phyloP scores from a whole-genome alignment of 2,113 vertebrate genomes.

The Microtus ochrogaster region DNA sequence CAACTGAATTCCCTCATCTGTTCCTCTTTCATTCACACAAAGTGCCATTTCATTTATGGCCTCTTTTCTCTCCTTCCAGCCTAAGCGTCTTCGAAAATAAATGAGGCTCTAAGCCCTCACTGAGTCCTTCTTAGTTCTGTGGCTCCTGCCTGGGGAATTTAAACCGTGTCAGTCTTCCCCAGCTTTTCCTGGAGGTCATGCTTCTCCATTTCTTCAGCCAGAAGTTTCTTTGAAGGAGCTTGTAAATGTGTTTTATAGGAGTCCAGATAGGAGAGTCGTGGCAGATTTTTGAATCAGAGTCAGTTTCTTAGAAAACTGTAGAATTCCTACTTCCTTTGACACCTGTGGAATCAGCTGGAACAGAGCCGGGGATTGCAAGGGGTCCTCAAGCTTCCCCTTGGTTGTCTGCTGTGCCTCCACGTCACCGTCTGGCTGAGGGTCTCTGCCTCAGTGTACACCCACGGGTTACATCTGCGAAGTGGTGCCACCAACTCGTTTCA shows the following conservation, averaged over 20 bases:
- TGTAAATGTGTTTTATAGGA: background rate
- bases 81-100: constrained; percentile 78
- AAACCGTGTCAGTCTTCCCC: constrained; percentile 56
- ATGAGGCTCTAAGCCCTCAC: constrained; percentile 70
- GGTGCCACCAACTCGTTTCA: background rate
- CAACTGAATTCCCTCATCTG: constrained; percentile 73
- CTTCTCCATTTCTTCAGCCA: background rate
- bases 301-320: background rate
- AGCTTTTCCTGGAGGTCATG: background rate
- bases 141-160: constrained; percentile 55
- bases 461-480: background rate
- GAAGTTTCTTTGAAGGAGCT: background rate
- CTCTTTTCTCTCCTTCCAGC: constrained; percentile 70
- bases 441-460: background rate
- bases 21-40: constrained; percentile 76
- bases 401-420: background rate
- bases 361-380: background rate
- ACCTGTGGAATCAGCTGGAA: background rate
- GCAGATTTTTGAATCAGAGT: constrained; percentile 21
- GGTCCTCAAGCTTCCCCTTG: background rate
- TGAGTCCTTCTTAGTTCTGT: constrained; percentile 55
- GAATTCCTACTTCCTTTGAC: background rate
- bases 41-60: constrained; percentile 78
- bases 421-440: background rate
- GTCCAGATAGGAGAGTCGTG: background rate